Conservation (phyloP, 2,888 invertebrate genomes). For the Cordilura impudica region DNA sequence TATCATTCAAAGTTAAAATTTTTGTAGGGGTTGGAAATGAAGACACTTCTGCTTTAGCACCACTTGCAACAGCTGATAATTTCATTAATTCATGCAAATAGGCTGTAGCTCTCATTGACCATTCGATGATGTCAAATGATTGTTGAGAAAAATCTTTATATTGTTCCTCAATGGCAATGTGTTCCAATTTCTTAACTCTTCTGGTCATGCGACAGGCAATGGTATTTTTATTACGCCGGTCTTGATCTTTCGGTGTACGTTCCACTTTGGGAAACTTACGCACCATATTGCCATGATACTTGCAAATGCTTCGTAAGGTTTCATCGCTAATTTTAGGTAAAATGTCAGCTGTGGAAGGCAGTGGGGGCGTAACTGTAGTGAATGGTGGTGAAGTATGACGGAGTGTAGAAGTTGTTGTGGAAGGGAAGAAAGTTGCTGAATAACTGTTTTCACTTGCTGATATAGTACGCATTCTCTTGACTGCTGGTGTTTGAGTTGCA, state of each 20-base stretch:
- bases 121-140: slow-evolving; percentile 68
- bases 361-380: slow-evolving; percentile 12
- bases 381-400: background rate
- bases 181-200: slow-evolving; percentile 72
- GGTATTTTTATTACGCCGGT: slow-evolving; percentile 74
- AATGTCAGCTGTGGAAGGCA: slow-evolving; percentile 27
- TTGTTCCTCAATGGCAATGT: slow-evolving; percentile 71
- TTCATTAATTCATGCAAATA: slow-evolving; percentile 70
- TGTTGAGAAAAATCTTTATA: slow-evolving; percentile 68
- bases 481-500: background rate
- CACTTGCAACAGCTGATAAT: slow-evolving; percentile 33
- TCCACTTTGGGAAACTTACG: slow-evolving; percentile 74
- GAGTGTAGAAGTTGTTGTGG: background rate
- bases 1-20: background rate
- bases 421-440: background rate
- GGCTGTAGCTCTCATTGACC: slow-evolving; percentile 67
- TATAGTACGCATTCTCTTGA: slow-evolving; percentile 23
- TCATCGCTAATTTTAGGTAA: slow-evolving; percentile 66
- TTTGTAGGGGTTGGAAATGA: background rate
- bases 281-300: slow-evolving; percentile 75
- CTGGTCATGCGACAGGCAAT: slow-evolving; percentile 74
- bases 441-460: slow-evolving; percentile 47
- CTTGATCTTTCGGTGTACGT: slow-evolving; percentile 73
- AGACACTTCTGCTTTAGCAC: background rate
- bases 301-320: slow-evolving; percentile 69